phyloP scores from a whole-genome alignment of 1,140 invertebrate species.

The Cherax quadricarinatus region DNA sequence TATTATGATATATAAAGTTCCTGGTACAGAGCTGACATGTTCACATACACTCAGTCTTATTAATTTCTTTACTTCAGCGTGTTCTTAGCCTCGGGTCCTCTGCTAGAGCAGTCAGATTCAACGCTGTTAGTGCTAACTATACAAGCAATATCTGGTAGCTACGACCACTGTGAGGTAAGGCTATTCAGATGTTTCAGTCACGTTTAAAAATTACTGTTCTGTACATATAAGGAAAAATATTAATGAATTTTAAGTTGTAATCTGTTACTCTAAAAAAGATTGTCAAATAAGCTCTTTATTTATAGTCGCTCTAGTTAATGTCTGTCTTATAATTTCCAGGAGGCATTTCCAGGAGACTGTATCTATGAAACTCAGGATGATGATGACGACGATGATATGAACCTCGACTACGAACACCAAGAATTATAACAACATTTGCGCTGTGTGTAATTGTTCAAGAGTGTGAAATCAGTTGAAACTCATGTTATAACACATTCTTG shows the following conservation, averaged over 20 bases:
- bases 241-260: background rate
- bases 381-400: background rate
- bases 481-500: background rate
- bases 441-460: background rate
- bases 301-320: background rate
- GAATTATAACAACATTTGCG: background rate
- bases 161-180: slow-evolving; percentile 19
- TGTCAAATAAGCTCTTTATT: background rate
- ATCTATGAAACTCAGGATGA: background rate
- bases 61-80: background rate
- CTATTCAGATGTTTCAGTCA: background rate
- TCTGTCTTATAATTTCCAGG: background rate
- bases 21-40: too few relatives aligned
- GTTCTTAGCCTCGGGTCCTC: slow-evolving; percentile 8
- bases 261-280: background rate
- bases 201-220: too few relatives aligned
- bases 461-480: background rate
- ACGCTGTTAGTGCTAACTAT: background rate
- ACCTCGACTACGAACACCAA: background rate
- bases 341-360: background rate
- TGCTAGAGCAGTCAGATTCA: background rate
- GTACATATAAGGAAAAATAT: too few relatives aligned
- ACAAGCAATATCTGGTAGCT: slow-evolving; percentile 26
- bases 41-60: background rate
- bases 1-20: too few relatives aligned